Percentiles rank a stretch among this genome's conserved stretches.
Evolutionary conservation across 1,140 invertebrate species (phyloP).

Genomic region (Varroa destructor): DNA sequence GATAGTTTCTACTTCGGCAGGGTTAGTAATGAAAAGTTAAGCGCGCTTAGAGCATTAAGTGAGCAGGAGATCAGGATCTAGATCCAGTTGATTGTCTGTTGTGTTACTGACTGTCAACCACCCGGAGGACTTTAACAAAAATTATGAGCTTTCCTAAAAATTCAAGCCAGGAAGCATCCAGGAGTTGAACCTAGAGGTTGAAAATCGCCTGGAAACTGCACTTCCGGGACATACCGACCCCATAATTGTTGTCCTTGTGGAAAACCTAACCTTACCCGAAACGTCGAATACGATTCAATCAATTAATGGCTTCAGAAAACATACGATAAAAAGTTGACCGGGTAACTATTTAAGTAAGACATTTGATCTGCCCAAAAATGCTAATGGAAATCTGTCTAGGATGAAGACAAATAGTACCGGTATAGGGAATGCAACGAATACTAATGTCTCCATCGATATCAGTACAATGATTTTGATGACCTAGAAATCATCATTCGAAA

Average conservation of each 20-base stretch:
- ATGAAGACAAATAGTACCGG: conserved; percentile 57
- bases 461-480: conserved; percentile 72
- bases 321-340: conserved; percentile 46
- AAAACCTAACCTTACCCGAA: conserved; percentile 39
- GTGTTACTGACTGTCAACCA: background rate
- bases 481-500: conserved; percentile 43
- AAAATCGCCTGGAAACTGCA: conserved; percentile 36
- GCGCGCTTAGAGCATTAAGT: conserved; percentile 29
- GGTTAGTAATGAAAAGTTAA: conserved; percentile 30
- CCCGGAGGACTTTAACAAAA: background rate
- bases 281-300: conserved; percentile 42
- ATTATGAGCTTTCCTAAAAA: conserved; percentile 68
- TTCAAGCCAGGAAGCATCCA: conserved; percentile 83
- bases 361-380: conserved; percentile 45
- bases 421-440: conserved; percentile 64
- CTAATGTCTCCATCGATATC: conserved; percentile 61
- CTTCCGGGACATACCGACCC: conserved; percentile 39
- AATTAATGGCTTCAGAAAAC: conserved; percentile 44
- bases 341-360: conserved; percentile 44
- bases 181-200: conserved; percentile 49
- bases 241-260: conserved; percentile 36
- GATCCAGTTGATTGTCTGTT: background rate
- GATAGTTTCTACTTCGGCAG: conserved; percentile 31
- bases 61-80: conserved; percentile 20
- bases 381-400: conserved; percentile 41